Evolutionary conservation across 1,140 invertebrate genomes (phyloP).

Genomic region (Drosophila pseudoobscura): DNA sequence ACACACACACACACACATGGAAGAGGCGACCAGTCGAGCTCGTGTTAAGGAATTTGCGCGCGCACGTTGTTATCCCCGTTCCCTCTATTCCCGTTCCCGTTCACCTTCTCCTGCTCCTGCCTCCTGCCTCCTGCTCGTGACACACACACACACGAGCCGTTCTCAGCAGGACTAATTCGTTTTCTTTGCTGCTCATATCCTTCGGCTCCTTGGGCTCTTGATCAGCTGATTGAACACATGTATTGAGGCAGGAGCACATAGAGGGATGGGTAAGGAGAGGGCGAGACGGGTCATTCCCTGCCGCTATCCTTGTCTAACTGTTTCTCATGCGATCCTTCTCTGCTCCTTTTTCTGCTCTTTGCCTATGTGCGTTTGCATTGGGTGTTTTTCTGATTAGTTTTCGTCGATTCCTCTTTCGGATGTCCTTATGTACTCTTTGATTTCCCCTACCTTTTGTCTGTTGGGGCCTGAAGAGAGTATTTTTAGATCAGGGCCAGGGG

Average conservation of each 20-base stretch:
- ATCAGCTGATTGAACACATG: conserved; percentile 78
- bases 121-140: conserved; percentile 45
- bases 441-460: conserved; percentile 49
- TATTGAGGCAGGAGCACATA: conserved; percentile 13
- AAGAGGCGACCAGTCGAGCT: conserved; percentile 23
- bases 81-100: conserved; percentile 29
- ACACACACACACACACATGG: not conserved
- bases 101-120: conserved; percentile 35
- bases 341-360: not conserved
- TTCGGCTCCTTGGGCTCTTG: conserved; percentile 42
- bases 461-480: not conserved
- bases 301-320: conserved; percentile 72
- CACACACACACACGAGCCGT: conserved; percentile 54
- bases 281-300: not conserved
- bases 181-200: conserved; percentile 64
- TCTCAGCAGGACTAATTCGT: conserved; percentile 73
- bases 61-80: conserved; percentile 60
- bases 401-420: conserved; percentile 33
- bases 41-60: conserved; percentile 79
- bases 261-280: conserved; percentile 22
- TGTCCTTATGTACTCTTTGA: conserved; percentile 49
- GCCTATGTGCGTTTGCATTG: conserved; percentile 21
- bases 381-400: conserved; percentile 67
- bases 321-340: conserved; percentile 23
- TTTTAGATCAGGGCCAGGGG: conserved; percentile 1